These are phyloP conservation scores for Platyscapa corneri DNA, from an alignment of 1,140 invertebrate species.

Conservation along the genomic window DNA sequence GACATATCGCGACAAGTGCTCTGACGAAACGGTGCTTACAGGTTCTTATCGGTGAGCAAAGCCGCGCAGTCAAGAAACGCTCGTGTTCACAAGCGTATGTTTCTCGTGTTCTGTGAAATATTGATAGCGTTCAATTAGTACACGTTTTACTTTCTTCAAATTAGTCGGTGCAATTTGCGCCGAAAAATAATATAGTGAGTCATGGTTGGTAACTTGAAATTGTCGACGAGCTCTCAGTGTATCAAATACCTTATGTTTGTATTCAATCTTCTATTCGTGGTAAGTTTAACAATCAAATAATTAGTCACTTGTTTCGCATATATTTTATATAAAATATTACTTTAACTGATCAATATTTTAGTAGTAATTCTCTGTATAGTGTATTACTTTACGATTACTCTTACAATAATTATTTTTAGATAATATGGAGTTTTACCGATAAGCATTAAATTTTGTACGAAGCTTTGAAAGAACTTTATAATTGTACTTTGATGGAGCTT, in stretches of 20 bases:
- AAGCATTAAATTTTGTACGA: too few relatives aligned
- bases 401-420: too few relatives aligned
- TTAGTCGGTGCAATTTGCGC: not conserved
- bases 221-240: conserved; percentile 73
- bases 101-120: not conserved
- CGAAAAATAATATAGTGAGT: not conserved
- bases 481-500: too few relatives aligned
- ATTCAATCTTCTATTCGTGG: conserved; percentile 82
- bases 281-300: conserved; percentile 69
- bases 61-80: not conserved
- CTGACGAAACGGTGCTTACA: not conserved
- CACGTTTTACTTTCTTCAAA: not conserved
- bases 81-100: not conserved
- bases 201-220: conserved; percentile 60
- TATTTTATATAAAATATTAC: too few relatives aligned
- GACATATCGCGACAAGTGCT: not conserved
- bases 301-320: too few relatives aligned
- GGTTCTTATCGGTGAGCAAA: not conserved
- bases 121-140: not conserved
- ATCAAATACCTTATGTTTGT: conserved; percentile 80
- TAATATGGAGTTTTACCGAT: too few relatives aligned
- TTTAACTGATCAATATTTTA: too few relatives aligned
- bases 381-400: too few relatives aligned
- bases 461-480: too few relatives aligned
- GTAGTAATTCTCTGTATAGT: too few relatives aligned